Base-by-base conservation (phyloP, 2,113 vertebrate genomes). In the Nymphicus hollandicus region DNA sequence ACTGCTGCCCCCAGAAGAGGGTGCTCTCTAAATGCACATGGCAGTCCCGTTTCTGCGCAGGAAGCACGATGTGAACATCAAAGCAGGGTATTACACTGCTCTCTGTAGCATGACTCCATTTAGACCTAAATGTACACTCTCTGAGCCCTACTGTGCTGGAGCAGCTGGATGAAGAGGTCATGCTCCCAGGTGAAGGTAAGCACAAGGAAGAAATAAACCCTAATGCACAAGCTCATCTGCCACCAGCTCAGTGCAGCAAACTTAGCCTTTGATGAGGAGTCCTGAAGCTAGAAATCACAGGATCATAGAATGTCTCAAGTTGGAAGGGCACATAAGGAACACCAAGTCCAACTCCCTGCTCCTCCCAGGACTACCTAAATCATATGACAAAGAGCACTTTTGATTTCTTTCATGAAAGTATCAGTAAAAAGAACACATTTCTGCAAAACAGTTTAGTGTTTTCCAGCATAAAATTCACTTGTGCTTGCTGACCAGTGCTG, bases 401-500 rank as follows among this genome's bases (percentile, higher is more conserved):
- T 35, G 14, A 56, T 23, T 74, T 63, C 41, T 81, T 17, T 55
- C 25, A 15, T 65, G 19, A 47, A 81, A 73, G 18, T n/a, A 17
- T 19, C 33, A 17, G 11, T 29, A 33, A 49, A 89, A 85, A 74
- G 3, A 65, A 84, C 12, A 35, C 4, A 12, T 46, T 93, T 35
- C 65, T 80, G 50, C 47, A 72, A 31, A 69, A 68, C 2, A 2
- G 27, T 11, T 44, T 22, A 49, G 66, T 27, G 23, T 55, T 83
- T 86, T 29, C 39, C 23, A 53, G 47, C 27, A 64, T 71, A 41
- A 43, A 76, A 58, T 35, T 35, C 24, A 11, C n/a, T 39, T 20
- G 50, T 0, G 0, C 35, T 2, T 25, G n/a, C 50, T 79, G 56
- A 58, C 24, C 28, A 13, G 18, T 6, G 27, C 55, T 78, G 55